Evolutionary conservation across 2,888 invertebrate genomes (phyloP).

Genomic region (Nemoura dubitans): DNA sequence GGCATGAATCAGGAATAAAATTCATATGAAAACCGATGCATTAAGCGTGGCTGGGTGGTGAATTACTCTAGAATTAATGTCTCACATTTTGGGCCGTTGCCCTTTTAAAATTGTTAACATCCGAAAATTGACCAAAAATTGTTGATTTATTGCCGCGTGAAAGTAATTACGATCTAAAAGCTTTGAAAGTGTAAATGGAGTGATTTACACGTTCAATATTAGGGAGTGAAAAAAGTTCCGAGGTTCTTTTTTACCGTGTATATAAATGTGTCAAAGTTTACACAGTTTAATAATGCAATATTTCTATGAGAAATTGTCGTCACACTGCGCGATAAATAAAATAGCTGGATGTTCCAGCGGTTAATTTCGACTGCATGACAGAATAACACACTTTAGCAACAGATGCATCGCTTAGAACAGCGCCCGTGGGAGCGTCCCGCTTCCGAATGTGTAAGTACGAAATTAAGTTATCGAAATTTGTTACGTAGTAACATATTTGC

Average conservation of each 20-base stretch:
- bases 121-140: conserved; percentile 12
- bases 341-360: neutral
- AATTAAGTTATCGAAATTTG: no score
- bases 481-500: no score
- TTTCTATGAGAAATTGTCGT: conserved; percentile 15
- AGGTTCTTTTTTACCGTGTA: neutral
- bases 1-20: neutral
- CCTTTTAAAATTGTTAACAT: neutral
- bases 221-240: neutral
- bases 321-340: conserved; percentile 7
- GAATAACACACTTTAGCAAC: no score
- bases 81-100: neutral
- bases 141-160: neutral
- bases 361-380: neutral
- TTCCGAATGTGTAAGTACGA: no score
- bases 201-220: neutral
- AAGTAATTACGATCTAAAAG: neutral
- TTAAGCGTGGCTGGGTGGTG: neutral
- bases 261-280: conserved; percentile 8
- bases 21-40: neutral
- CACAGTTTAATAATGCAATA: neutral
- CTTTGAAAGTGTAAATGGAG: neutral
- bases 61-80: neutral
- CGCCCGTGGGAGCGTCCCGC: neutral
- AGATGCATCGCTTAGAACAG: neutral